Evolutionary conservation across 2,888 invertebrate genomes (phyloP).

Genomic region (Rhyacophila evoluta): DNA sequence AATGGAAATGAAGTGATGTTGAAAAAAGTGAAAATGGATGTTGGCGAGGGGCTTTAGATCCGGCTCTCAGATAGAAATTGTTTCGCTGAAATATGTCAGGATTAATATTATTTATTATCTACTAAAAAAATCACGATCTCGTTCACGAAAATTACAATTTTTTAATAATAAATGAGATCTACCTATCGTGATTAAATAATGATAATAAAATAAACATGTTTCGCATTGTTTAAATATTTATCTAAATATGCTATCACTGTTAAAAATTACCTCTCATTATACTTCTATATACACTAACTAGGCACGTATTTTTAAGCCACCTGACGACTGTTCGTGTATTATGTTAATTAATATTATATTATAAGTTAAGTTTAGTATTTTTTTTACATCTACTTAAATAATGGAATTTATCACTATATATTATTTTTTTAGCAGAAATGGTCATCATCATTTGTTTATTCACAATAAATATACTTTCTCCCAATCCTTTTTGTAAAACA

Average conservation of each 20-base stretch:
- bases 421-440: too few relatives aligned
- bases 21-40: constrained; percentile 28
- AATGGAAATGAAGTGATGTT: constrained; percentile 46
- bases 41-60: constrained; percentile 11
- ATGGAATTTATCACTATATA: too few relatives aligned
- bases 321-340: too few relatives aligned
- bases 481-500: too few relatives aligned
- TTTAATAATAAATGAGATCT: not conserved
- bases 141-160: not conserved
- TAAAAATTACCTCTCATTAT: too few relatives aligned
- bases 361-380: too few relatives aligned
- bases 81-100: not conserved
- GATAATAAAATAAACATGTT: constrained; percentile 3
- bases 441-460: too few relatives aligned
- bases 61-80: not conserved
- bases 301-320: too few relatives aligned
- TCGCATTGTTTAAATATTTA: not conserved
- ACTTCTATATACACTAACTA: too few relatives aligned
- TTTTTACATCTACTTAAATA: too few relatives aligned
- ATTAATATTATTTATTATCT: not conserved
- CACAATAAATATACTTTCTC: too few relatives aligned
- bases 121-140: not conserved
- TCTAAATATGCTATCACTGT: not conserved
- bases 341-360: too few relatives aligned
- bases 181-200: not conserved